Conservation (phyloP, 1,140 invertebrate species). For the Dolichoris vasculosae region DNA sequence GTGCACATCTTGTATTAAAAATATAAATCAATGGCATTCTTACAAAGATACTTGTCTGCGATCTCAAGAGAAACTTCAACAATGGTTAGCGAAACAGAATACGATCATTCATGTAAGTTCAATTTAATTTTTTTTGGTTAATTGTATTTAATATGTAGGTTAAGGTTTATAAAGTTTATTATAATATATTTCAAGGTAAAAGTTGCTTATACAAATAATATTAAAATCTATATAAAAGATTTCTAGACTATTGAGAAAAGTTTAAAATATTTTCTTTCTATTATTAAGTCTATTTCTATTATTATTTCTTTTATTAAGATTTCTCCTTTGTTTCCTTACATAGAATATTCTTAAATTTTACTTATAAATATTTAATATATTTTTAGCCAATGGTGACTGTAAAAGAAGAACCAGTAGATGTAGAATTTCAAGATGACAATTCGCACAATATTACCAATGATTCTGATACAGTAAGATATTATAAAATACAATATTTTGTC, state of each 20-base stretch:
- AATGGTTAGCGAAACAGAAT: constrained; percentile 65
- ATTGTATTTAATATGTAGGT: constrained; percentile 1
- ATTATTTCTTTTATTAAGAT: too few species aligned
- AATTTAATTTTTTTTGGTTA: not conserved
- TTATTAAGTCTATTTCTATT: too few species aligned
- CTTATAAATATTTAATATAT: not conserved
- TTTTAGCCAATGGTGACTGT: constrained; percentile 58
- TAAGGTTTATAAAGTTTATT: not conserved
- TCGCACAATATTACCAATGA: constrained; percentile 55
- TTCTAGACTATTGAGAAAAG: not conserved
- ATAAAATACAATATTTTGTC: not conserved
- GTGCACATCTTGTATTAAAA: constrained; percentile 67
- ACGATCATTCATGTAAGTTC: constrained; percentile 52
- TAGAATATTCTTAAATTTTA: not conserved
- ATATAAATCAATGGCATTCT: constrained; percentile 71
- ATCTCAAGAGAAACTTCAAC: constrained; percentile 70
- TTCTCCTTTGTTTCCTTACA: too few species aligned
- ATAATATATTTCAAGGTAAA: not conserved
- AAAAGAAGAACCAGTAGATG: constrained; percentile 67
- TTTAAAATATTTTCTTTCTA: not conserved
- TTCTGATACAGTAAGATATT: constrained; percentile 34
- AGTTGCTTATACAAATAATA: not conserved
- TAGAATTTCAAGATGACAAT: constrained; percentile 59
- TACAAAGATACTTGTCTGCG: constrained; percentile 70
- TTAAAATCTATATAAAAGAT: not conserved